Conservation (phyloP, 2,888 invertebrate species). For the Cryptosula pallasiana region DNA sequence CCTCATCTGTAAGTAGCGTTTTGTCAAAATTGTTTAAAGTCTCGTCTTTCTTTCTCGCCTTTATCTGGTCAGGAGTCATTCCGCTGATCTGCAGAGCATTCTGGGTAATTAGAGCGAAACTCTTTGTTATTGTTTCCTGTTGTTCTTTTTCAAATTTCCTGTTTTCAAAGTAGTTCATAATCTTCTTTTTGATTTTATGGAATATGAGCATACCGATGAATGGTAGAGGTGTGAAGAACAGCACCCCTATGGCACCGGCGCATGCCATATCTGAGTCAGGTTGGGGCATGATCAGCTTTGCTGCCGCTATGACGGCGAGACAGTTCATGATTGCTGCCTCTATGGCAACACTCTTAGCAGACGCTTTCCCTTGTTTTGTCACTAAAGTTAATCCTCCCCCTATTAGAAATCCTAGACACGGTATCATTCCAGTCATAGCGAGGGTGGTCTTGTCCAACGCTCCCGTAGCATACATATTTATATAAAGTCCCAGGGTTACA, state of each 20-base stretch:
- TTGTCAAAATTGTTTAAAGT: slow-evolving; percentile 8
- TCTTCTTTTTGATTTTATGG: slow-evolving; percentile 32
- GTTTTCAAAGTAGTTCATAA: slow-evolving; percentile 35
- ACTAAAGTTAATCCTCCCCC: slow-evolving; percentile 38
- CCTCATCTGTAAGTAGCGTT: background rate
- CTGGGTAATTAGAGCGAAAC: slow-evolving; percentile 12
- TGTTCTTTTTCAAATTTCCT: slow-evolving; percentile 29
- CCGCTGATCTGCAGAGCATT: slow-evolving; percentile 20
- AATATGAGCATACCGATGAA: slow-evolving; percentile 39
- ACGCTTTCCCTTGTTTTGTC: slow-evolving; percentile 38
- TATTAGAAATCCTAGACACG: slow-evolving; percentile 37
- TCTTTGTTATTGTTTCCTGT: slow-evolving; percentile 14
- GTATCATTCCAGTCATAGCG: slow-evolving; percentile 38
- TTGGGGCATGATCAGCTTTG: slow-evolving; percentile 44
- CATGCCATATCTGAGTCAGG: slow-evolving; percentile 46
- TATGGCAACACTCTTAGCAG: slow-evolving; percentile 42
- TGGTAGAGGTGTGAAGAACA: slow-evolving; percentile 45
- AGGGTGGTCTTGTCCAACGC: slow-evolving; percentile 37
- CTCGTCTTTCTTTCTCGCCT: background rate
- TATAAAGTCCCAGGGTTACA: slow-evolving; percentile 51
- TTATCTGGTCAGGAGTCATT: slow-evolving; percentile 11
- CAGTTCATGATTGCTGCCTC: slow-evolving; percentile 48
- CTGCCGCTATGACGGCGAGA: slow-evolving; percentile 43
- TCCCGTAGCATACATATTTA: slow-evolving; percentile 51
- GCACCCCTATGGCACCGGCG: slow-evolving; percentile 46